These are phyloP conservation scores for Dromiciops gliroides DNA, from an alignment of 2,113 vertebrate genomes.

Conservation along the genomic window DNA sequence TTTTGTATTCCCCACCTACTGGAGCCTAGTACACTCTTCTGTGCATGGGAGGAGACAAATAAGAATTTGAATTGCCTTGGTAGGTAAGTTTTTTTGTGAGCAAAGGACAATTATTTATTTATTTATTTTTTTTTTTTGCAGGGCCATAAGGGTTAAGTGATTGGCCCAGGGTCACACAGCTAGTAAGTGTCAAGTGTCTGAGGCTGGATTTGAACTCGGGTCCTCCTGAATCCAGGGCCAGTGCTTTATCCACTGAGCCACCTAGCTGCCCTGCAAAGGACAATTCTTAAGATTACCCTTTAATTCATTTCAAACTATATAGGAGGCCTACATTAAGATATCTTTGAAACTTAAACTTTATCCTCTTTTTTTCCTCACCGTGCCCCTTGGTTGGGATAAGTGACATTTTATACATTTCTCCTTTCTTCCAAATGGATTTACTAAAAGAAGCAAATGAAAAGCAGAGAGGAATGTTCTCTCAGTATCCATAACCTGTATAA, in stretches of 20 bases:
- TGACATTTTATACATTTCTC: neutral
- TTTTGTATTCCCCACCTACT: neutral
- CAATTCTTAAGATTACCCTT: neutral
- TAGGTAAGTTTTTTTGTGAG: neutral
- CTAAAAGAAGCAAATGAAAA: neutral
- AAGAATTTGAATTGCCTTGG: neutral
- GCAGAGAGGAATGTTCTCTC: neutral
- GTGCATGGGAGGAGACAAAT: neutral
- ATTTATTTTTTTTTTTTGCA: too few relatives aligned
- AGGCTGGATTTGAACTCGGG: too few relatives aligned
- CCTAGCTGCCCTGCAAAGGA: too few relatives aligned
- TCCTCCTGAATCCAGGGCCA: too few relatives aligned
- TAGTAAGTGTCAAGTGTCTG: too few relatives aligned
- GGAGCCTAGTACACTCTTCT: neutral
- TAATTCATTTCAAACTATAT: neutral
- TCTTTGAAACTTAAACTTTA: neutral
- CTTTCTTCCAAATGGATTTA: neutral
- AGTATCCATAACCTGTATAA: neutral
- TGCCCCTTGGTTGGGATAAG: neutral
- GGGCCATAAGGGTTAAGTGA: too few relatives aligned
- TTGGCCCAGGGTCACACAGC: too few relatives aligned
- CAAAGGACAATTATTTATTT: neutral
- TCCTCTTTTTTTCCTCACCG: neutral
- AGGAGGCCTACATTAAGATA: neutral
- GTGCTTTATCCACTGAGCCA: too few relatives aligned